Evolutionary conservation across 1,140 invertebrate species (phyloP).

Genomic region (Drosophila ironensis): DNA sequence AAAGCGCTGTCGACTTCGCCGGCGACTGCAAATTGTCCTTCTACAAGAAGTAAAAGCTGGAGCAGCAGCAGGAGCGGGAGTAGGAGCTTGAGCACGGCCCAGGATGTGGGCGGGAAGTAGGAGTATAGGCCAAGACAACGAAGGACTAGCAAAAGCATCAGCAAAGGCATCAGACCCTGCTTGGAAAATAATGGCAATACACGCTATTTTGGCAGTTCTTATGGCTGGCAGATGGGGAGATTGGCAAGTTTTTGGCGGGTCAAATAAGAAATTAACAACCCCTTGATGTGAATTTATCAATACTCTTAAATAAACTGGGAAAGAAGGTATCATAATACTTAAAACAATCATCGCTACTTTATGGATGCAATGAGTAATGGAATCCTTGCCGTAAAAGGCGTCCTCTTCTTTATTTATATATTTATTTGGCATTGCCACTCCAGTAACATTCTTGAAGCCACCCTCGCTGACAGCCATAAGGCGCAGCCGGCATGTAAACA

Average conservation of each 20-base stretch:
- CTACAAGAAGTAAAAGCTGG: slow-evolving; percentile 3
- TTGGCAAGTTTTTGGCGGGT: background rate
- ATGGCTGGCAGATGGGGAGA: slow-evolving; percentile 15
- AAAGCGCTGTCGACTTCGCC: slow-evolving; percentile 28
- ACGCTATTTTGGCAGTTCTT: slow-evolving; percentile 64
- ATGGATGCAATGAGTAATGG: no score
- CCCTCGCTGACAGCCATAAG: slow-evolving; percentile 41
- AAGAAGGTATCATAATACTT: no score
- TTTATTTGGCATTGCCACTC: background rate
- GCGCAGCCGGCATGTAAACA: slow-evolving; percentile 69
- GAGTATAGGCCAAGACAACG: slow-evolving; percentile 9
- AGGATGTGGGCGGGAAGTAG: background rate
- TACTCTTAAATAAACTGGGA: no score
- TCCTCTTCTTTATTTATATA: background rate
- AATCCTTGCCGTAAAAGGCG: no score
- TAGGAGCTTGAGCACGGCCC: background rate
- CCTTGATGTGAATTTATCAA: no score
- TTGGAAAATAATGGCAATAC: slow-evolving; percentile 71
- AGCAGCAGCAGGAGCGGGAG: background rate
- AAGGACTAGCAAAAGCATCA: slow-evolving; percentile 26
- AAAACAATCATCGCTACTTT: no score
- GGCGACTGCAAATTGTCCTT: slow-evolving; percentile 64
- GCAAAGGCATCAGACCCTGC: slow-evolving; percentile 26
- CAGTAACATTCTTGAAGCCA: background rate
- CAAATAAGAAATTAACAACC: no score